These are phyloP conservation scores for Agapetus fuscipes DNA, from an alignment of 2,888 invertebrate species.

Conservation along the genomic window DNA sequence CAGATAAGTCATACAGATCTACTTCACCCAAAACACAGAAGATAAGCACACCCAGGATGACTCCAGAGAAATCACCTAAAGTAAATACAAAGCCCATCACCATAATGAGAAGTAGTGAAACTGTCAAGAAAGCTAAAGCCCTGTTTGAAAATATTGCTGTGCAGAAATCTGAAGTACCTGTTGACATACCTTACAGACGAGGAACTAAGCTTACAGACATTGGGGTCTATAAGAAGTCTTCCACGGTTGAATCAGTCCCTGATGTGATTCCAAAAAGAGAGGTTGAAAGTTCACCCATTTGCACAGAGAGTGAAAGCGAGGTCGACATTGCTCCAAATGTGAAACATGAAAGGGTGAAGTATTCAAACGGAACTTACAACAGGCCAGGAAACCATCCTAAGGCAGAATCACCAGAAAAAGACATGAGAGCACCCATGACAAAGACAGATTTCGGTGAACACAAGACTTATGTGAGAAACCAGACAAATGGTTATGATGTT, in stretches of 20 bases:
- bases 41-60: slow-evolving; percentile 24
- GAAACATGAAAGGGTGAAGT: slow-evolving; percentile 23
- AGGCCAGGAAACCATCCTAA: slow-evolving; percentile 21
- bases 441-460: slow-evolving; percentile 5
- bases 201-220: slow-evolving; percentile 42
- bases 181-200: slow-evolving; percentile 23
- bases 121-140: slow-evolving; percentile 61
- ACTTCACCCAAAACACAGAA: slow-evolving; percentile 25
- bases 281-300: slow-evolving; percentile 22
- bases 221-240: slow-evolving; percentile 34
- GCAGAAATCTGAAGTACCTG: slow-evolving; percentile 28
- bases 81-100: slow-evolving; percentile 30
- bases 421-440: background rate
- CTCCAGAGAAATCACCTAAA: slow-evolving; percentile 12
- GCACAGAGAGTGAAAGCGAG: slow-evolving; percentile 26
- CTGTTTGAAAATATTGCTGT: slow-evolving; percentile 56
- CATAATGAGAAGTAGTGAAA: slow-evolving; percentile 48
- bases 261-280: slow-evolving; percentile 19
- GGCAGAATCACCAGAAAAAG: too few species aligned
- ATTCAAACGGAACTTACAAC: slow-evolving; percentile 24
- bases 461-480: background rate
- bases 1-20: too few species aligned
- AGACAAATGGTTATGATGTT: slow-evolving; percentile 1
- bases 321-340: slow-evolving; percentile 23
- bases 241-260: slow-evolving; percentile 21